Conservation (phyloP, 2,888 invertebrate genomes). For the Acanthosepion pharaonis region DNA sequence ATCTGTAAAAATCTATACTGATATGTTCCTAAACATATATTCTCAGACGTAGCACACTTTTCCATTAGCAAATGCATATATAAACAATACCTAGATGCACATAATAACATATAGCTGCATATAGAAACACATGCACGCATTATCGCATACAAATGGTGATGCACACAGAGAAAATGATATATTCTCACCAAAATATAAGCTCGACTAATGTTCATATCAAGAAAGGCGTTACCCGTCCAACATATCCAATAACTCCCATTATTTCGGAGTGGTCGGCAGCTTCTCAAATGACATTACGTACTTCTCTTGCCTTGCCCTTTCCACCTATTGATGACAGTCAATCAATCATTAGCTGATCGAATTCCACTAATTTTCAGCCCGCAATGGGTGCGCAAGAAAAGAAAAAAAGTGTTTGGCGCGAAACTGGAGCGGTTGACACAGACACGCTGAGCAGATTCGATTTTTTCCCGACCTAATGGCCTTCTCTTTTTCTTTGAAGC, state of each 20-base stretch:
- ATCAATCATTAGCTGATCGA: constrained; percentile 1
- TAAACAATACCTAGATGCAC: neutral
- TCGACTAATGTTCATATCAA: neutral
- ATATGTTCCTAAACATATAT: too few relatives aligned
- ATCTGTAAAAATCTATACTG: too few relatives aligned
- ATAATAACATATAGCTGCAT: neutral
- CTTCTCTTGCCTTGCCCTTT: neutral
- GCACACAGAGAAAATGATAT: neutral
- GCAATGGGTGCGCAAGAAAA: neutral
- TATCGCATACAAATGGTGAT: neutral
- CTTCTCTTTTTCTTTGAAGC: neutral
- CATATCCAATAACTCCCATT: neutral
- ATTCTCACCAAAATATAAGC: neutral
- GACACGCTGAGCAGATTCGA: neutral
- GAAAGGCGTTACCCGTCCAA: neutral
- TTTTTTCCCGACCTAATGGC: neutral
- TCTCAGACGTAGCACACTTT: too few relatives aligned
- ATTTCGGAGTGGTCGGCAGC: neutral
- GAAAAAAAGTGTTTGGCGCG: neutral
- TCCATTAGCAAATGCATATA: too few relatives aligned
- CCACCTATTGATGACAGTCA: neutral
- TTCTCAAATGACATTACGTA: neutral
- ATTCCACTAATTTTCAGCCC: neutral
- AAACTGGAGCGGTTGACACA: neutral
- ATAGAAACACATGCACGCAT: neutral